Conservation (phyloP, 2,113 vertebrate genomes). For the Sander lucioperca region DNA sequence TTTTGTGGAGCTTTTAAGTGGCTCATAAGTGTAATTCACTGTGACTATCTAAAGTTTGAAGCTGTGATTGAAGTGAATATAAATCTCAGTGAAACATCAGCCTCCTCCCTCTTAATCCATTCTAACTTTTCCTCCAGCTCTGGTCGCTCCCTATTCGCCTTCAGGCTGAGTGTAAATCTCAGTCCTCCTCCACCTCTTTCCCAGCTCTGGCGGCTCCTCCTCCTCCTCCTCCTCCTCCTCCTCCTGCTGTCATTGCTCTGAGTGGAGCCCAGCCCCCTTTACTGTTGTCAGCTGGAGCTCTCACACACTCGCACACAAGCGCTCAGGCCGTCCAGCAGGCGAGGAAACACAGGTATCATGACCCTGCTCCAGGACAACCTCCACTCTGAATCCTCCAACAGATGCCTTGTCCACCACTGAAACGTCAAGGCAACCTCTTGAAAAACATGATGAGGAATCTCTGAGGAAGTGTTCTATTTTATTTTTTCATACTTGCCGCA, state of each 20-base stretch:
- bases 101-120: background rate
- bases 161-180: conserved; percentile 31
- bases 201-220: conserved; percentile 16
- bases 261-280: conserved; percentile 55
- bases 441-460: conserved; percentile 23
- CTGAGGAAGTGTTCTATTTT: conserved; percentile 12
- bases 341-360: conserved; percentile 28
- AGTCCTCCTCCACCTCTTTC: conserved; percentile 18
- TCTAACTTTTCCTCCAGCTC: background rate
- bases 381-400: background rate
- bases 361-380: conserved; percentile 16
- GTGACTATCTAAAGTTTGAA: background rate
- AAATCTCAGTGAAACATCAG: background rate
- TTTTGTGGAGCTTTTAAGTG: background rate
- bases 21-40: background rate
- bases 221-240: conserved; percentile 59
- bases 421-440: background rate
- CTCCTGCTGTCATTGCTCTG: conserved; percentile 44
- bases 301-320: conserved; percentile 19
- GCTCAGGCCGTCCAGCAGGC: conserved; percentile 8
- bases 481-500: background rate
- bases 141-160: conserved; percentile 13
- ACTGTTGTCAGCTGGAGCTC: conserved; percentile 60
- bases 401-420: background rate
- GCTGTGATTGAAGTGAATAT: background rate